Evolutionary conservation across 2,113 vertebrate genomes (phyloP).

Genomic region (Callorhinus ursinus): DNA sequence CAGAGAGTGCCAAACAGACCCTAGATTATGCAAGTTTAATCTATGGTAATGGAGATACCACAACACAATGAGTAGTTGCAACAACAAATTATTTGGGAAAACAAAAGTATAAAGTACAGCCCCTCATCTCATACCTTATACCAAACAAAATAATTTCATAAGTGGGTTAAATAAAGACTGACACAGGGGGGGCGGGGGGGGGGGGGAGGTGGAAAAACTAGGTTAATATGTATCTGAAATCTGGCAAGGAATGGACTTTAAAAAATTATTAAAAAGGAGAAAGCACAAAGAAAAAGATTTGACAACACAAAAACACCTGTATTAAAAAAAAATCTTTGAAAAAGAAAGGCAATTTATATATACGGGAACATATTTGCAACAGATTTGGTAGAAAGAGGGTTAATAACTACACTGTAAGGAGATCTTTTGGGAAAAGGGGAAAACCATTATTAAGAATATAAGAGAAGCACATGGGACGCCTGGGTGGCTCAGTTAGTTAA

Average conservation of each 20-base stretch:
- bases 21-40: constrained; percentile 20
- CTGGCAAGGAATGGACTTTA: not conserved
- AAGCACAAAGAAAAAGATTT: not conserved
- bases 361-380: not conserved
- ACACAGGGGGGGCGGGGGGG: not conserved
- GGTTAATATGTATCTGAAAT: not conserved
- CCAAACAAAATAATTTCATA: not conserved
- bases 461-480: not conserved
- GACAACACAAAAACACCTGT: not conserved
- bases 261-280: not conserved
- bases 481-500: too few relatives aligned
- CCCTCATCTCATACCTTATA: not conserved
- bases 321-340: not conserved
- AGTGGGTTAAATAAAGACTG: not conserved
- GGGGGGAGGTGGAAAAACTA: not conserved
- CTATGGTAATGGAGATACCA: not conserved
- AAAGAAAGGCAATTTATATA: not conserved
- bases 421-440: not conserved
- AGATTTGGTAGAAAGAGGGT: not conserved
- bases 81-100: not conserved
- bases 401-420: not conserved
- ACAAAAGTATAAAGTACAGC: not conserved
- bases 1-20: not conserved
- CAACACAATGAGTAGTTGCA: not conserved
- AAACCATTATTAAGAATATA: not conserved